Base-by-base conservation (phyloP, 1,140 invertebrate genomes). In the Calosoma granatense region DNA sequence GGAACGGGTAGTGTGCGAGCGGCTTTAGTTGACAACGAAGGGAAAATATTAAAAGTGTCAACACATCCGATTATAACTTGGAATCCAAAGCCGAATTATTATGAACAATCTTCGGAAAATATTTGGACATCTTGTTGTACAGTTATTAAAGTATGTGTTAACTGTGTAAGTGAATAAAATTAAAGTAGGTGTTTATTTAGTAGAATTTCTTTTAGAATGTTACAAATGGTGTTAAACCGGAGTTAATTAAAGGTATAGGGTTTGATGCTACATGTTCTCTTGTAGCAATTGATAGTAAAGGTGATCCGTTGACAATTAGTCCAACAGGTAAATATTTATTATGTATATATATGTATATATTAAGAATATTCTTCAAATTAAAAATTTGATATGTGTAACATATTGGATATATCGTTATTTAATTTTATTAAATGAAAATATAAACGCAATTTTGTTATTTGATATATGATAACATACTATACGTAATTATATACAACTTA, bases 241-340 rank as follows among this genome's bases (percentile, higher is more conserved):
- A 78, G 51, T 64, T 71, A 61, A 77, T 96, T 11, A 84, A 81
- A 76, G 92, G 89, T 43, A 86, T 98, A 65, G 92, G 93, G 0
- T 97, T 97, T 78, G 93, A 95, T 81, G 94, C 94, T 15, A 98
- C 94, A 26, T 97, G 94, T 70, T 97, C 94, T 12, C 69, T 98
- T 41, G 94, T 94, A 3, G 86, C 84, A 19, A 60, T 97, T 17
- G 90, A 88, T 64, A 71, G 76, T 63, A 73, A 85, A 61, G 81
- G 80, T 19, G 72, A 81, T 51, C 87, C 93, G 2, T 64, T 94
- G 4, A 81, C 86, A 17, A 80, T 94, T 0, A 92, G 84, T 74
- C 79, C 79, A 47, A 79, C 81, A 64, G 85, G 86, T 78, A 78
- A 74, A 12, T 56, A 11, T 39, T 51, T 9, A 36, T 36, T 36